Conservation (phyloP, 1,140 invertebrate genomes). For the Aphidius gifuensis region DNA sequence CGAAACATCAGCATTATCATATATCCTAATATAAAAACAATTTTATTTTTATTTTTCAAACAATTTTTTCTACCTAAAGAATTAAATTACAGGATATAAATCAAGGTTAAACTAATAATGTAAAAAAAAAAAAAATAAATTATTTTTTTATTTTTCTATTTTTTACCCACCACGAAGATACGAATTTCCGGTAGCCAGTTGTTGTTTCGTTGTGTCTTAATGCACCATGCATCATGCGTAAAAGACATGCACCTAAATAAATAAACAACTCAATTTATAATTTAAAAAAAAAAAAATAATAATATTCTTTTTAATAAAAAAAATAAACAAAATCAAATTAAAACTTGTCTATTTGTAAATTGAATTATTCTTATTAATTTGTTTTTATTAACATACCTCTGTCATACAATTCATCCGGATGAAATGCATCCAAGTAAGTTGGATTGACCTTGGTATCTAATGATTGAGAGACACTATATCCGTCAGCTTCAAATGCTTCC, state of each 20-base stretch:
- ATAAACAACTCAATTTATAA: conserved; percentile 12
- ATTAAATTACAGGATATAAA: conserved; percentile 5
- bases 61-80: background rate
- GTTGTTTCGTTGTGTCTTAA: conserved; percentile 61
- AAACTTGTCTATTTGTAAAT: background rate
- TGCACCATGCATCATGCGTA: conserved; percentile 69
- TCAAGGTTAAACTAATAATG: background rate
- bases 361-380: conserved; percentile 23
- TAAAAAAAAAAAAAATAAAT: background rate
- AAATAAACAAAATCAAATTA: no score
- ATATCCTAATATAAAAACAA: conserved; percentile 45
- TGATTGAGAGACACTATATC: conserved; percentile 37
- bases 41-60: background rate
- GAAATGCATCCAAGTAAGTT: conserved; percentile 29
- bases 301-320: background rate
- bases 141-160: conserved; percentile 1
- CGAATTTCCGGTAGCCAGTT: conserved; percentile 55
- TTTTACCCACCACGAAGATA: conserved; percentile 44
- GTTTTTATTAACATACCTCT: conserved; percentile 34
- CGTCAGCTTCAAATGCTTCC: conserved; percentile 39
- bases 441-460: conserved; percentile 35
- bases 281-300: background rate
- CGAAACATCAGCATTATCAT: conserved; percentile 57
- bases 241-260: conserved; percentile 62
- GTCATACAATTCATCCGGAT: conserved; percentile 29